Conservation (phyloP, 2,888 invertebrate species). For the Anaspis maculata region DNA sequence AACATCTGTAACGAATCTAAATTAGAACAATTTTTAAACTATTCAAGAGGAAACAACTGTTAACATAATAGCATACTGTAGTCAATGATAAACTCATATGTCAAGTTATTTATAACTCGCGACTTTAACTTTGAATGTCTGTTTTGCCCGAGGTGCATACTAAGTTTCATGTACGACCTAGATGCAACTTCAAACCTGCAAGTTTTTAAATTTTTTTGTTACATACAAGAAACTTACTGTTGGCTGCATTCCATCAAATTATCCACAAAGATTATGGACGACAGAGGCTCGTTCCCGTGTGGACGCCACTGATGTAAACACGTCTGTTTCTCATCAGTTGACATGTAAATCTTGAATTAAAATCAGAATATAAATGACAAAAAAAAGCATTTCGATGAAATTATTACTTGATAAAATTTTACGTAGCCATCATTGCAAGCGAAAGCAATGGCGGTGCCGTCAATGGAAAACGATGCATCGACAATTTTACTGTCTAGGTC, state of each 20-base stretch:
- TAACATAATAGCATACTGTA: too few relatives aligned
- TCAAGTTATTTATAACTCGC: too few relatives aligned
- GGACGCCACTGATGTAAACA: slow-evolving; percentile 92
- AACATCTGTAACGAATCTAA: slow-evolving; percentile 56
- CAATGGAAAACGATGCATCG: slow-evolving; percentile 87
- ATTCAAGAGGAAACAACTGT: too few relatives aligned
- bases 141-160: too few relatives aligned
- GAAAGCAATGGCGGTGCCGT: slow-evolving; percentile 89
- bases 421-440: slow-evolving; percentile 83
- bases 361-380: slow-evolving; percentile 16
- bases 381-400: neutral
- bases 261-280: slow-evolving; percentile 88
- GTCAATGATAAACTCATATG: too few relatives aligned
- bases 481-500: slow-evolving; percentile 58
- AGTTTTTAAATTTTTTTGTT: too few relatives aligned
- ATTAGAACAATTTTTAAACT: slow-evolving; percentile 6
- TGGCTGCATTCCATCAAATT: slow-evolving; percentile 70
- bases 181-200: too few relatives aligned
- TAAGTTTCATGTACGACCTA: too few relatives aligned
- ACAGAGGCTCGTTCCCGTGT: slow-evolving; percentile 79
- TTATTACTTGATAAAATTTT: slow-evolving; percentile 76
- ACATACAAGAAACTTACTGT: slow-evolving; percentile 72
- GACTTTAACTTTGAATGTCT: too few relatives aligned
- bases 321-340: slow-evolving; percentile 59
- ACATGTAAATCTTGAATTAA: slow-evolving; percentile 78